Base-by-base conservation (phyloP, 2,888 invertebrate species). In the Patella depressa region DNA sequence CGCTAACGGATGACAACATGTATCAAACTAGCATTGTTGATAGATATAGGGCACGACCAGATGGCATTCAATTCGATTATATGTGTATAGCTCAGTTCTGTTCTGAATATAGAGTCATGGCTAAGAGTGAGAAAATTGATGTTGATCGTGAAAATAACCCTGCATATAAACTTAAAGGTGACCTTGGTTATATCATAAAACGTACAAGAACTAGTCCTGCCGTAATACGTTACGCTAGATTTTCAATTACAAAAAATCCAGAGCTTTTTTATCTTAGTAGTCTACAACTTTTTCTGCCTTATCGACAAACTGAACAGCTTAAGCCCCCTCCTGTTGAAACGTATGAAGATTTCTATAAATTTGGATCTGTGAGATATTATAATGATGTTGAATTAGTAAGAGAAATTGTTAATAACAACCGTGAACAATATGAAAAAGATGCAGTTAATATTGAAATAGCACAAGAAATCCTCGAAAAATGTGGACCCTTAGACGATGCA, bases 81-180 rank as follows among this genome's bases (percentile, higher is more conserved):
- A 72, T 53, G 45, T 53, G 72, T 45, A n/a, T 78, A 14, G 78
- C 74, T 24, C 19, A 14, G 14, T 78, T 71, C 29, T 34, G 45
- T 24, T 78, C 78, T 12, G 74, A 78, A 53, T 78, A 78, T 53
- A 65, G 77, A 19, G 45, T 77, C 17, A 17, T 77, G 19, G 15
- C 74, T 4, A 74, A 59, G 69, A 53, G 65, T 1, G 53, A 73
- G n/a, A 24, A 24, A 57, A 19, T 69, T 45, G 65, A 73, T 7
- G 17, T 24, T 14, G 34, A 73, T 15, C 12, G 11, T 73, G 73
- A 69, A 15, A 45, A 24, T 5, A 73, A 72, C 54, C 53, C 72
- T 72, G 19, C 72, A 45, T 72, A 72, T 53, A 45, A 72, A 19
- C 72, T 45, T n/a, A 29, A 72, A 45, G 15, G 45, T 24, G 54